A percentile compares a stretch with the other conserved stretches of the same genome.
phyloP scores from a whole-genome alignment of 1,140 invertebrate genomes.

The Diuraphis noxia region DNA sequence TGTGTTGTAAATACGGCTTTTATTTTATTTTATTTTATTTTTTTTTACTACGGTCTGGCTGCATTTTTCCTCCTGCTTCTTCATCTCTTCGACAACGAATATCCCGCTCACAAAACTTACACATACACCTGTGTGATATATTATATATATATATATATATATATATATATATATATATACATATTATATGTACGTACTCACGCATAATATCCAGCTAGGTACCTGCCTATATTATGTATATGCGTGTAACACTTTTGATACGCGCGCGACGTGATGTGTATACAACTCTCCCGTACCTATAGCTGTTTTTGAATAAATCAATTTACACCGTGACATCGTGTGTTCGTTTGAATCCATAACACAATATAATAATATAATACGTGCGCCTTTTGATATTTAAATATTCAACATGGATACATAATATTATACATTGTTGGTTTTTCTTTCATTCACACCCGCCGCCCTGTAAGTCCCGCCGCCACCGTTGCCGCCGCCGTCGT shows the following conservation, averaged over 20 bases:
- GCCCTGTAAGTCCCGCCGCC: no score
- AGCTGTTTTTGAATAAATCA: constrained; percentile 49
- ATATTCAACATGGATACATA: constrained; percentile 44
- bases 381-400: constrained; percentile 51
- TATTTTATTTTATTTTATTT: constrained; percentile 11
- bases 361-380: constrained; percentile 45
- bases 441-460: constrained; percentile 25
- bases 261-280: not conserved
- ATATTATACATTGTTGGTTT: constrained; percentile 46
- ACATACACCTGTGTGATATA: not conserved
- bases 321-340: constrained; percentile 49
- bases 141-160: not conserved
- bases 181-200: not conserved
- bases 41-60: not conserved
- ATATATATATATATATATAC: not conserved
- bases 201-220: not conserved
- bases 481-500: not conserved
- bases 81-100: not conserved
- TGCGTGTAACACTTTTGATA: constrained; percentile 19
- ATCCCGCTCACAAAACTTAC: not conserved
- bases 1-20: constrained; percentile 35
- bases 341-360: constrained; percentile 45
- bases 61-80: not conserved
- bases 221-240: not conserved
- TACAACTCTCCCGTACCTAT: not conserved